Evolutionary conservation across 2,113 vertebrate species (phyloP), one percentile per base, ranked within the genome.

Genomic region (Myiopsitta monachus): DNA sequence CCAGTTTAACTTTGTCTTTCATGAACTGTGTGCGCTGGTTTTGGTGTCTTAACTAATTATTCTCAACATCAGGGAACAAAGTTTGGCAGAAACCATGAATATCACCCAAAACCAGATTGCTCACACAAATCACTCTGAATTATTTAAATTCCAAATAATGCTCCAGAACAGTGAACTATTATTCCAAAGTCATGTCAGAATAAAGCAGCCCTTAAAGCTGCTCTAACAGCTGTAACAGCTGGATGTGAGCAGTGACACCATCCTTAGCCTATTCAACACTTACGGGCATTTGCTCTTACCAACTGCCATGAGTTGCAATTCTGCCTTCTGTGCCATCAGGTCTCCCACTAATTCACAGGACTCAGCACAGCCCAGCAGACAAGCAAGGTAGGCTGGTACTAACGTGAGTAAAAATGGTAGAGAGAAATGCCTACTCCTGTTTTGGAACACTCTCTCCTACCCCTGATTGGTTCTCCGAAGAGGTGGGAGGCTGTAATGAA

Each of bases 31-130:
- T 47, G 57, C 31, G n/a, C 44, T 77, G 43, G 27, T 31, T 62
- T 49, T 10, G 43, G 21, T 18, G 39, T 67, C 69, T 59, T 44
- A 39, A 39, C 18, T 69, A 38, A 38, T 41, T 49, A 43, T 78
- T 87, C 36, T 57, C 14, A 3, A 10, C 66, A 82, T 6, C 12
- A 41, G 14, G 26, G 18, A 46, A 28, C 16, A 67, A 52, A 87
- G 10, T 59, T 81, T 87, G 47, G 54, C 61, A 43, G 44, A 81
- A 21, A 69, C 30, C 18, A 6, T 39, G 27, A 39, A 10, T 68
- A 73, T 64, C 38, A 38, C 17, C 28, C 26, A 55, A 81, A 77
- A 19, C 2, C 69, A 73, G 17, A 43, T 8, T 0, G 0, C 33
- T 81, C 26, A 28, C 33, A 55, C 24, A 18, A 64, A 80, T 67